A percentile compares a stretch with the other conserved stretches of the same genome.
These are phyloP conservation scores for Procambarus clarkii DNA, from an alignment of 1,140 invertebrate genomes.

Conservation along the genomic window DNA sequence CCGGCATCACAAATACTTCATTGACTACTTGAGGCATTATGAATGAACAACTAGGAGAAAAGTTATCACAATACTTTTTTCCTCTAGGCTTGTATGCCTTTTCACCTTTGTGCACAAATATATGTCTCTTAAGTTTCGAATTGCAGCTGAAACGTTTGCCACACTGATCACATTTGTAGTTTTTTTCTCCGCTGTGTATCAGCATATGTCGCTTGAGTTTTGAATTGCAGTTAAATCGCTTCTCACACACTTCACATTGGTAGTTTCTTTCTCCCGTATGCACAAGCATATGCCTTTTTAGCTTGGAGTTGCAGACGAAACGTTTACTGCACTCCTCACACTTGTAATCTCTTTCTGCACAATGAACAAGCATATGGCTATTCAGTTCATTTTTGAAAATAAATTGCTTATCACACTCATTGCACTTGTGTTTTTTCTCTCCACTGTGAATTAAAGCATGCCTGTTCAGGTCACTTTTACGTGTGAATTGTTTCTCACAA, in stretches of 20 bases:
- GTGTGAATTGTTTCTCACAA: conserved; percentile 44
- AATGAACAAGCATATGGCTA: conserved; percentile 52
- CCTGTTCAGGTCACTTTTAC: conserved; percentile 37
- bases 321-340: conserved; percentile 48
- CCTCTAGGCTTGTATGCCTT: background rate
- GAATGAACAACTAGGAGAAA: conserved; percentile 37
- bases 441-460: conserved; percentile 24
- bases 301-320: conserved; percentile 45
- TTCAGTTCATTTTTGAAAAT: conserved; percentile 41
- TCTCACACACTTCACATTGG: conserved; percentile 40
- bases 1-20: conserved; percentile 48
- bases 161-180: conserved; percentile 40
- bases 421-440: conserved; percentile 25
- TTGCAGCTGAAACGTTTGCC: conserved; percentile 45
- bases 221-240: conserved; percentile 42
- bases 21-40: conserved; percentile 40
- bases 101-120: conserved; percentile 28
- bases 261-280: conserved; percentile 39
- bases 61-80: conserved; percentile 22
- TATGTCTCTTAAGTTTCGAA: conserved; percentile 45
- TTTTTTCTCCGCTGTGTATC: conserved; percentile 44
- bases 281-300: conserved; percentile 49
- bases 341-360: conserved; percentile 36
- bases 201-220: conserved; percentile 50
- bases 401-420: conserved; percentile 35